Evolutionary conservation across 1,140 invertebrate genomes (phyloP).

Genomic region (Bombus huntii): DNA sequence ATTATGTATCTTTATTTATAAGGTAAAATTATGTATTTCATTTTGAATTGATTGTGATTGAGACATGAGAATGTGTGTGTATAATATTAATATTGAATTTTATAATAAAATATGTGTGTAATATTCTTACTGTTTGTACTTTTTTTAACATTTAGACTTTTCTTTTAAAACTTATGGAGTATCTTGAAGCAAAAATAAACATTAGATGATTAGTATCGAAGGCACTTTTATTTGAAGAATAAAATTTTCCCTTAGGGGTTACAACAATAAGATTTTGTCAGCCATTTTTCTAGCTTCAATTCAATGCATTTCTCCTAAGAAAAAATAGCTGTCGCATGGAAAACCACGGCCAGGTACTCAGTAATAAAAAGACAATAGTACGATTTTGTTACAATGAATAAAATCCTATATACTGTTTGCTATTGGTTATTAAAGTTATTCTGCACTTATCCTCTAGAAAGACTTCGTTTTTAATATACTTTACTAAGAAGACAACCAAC

Average conservation of each 20-base stretch:
- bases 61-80: constrained; percentile 62
- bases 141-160: background rate
- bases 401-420: constrained; percentile 47
- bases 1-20: constrained; percentile 71
- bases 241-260: constrained; percentile 71
- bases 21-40: constrained; percentile 62
- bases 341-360: constrained; percentile 76
- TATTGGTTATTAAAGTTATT: constrained; percentile 49
- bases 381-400: constrained; percentile 64
- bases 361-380: constrained; percentile 71
- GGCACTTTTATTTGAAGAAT: constrained; percentile 79
- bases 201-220: constrained; percentile 66
- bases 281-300: constrained; percentile 63
- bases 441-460: constrained; percentile 41
- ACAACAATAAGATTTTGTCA: constrained; percentile 74
- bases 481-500: constrained; percentile 39
- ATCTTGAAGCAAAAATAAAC: background rate
- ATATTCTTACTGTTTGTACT: background rate
- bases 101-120: constrained; percentile 73
- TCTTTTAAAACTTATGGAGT: background rate
- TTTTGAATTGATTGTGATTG: constrained; percentile 68
- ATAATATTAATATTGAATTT: constrained; percentile 71
- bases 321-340: constrained; percentile 66
- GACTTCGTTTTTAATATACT: constrained; percentile 14
- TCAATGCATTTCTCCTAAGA: constrained; percentile 41